Percentiles rank a stretch among this genome's conserved stretches.
Evolutionary conservation across 2,888 invertebrate species (phyloP).

Genomic region (Orchestes rusci): DNA sequence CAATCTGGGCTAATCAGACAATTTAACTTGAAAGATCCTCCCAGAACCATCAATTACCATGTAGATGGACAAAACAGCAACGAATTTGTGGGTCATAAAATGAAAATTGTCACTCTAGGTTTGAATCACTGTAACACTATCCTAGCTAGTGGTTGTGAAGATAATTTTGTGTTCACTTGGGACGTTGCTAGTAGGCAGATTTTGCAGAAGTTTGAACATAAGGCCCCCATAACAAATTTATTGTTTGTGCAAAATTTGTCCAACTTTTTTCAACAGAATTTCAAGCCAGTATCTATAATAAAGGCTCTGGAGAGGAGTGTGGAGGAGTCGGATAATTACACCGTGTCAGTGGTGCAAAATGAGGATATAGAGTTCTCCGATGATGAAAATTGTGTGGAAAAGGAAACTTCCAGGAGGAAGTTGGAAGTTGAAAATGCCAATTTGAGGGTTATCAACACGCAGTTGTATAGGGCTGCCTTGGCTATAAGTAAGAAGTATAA

Average conservation of each 20-base stretch:
- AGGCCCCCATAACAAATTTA: constrained; percentile 68
- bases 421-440: constrained; percentile 49
- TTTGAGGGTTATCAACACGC: constrained; percentile 52
- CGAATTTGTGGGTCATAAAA: constrained; percentile 62
- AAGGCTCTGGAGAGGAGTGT: constrained; percentile 60
- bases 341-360: constrained; percentile 45
- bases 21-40: constrained; percentile 59
- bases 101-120: constrained; percentile 62
- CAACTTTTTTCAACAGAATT: constrained; percentile 53
- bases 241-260: constrained; percentile 55
- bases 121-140: constrained; percentile 64
- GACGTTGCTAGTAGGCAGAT: constrained; percentile 71
- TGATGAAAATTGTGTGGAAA: constrained; percentile 28
- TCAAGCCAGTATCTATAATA: constrained; percentile 51
- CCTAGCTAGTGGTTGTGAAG: constrained; percentile 70
- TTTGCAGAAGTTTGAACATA: constrained; percentile 60
- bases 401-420: constrained; percentile 24
- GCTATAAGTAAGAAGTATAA: constrained; percentile 27
- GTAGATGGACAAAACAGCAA: constrained; percentile 43
- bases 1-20: constrained; percentile 63
- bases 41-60: constrained; percentile 60
- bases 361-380: constrained; percentile 34
- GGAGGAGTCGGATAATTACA: constrained; percentile 47
- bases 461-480: constrained; percentile 47
- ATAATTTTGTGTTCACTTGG: constrained; percentile 72